A percentile compares a stretch with the other conserved stretches of the same genome.
Conservation (phyloP, 2,888 invertebrate species). For the Eupithecia insigniata region DNA sequence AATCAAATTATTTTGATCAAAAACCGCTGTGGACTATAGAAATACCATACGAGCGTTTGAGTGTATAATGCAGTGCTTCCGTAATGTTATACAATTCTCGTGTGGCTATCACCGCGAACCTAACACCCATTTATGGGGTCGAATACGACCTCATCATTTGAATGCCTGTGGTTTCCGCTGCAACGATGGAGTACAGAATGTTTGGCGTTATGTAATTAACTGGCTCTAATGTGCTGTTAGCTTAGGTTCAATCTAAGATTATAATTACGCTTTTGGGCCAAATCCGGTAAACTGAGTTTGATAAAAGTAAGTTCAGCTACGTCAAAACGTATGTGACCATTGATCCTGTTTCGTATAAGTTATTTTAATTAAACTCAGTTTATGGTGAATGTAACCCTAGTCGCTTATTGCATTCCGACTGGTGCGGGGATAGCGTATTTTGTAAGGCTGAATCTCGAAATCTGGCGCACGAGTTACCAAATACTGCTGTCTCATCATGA, state of each 20-base stretch:
- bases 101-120: slow-evolving; percentile 28
- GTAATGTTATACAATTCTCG: slow-evolving; percentile 41
- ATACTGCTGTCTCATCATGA: neutral
- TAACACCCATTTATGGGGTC: slow-evolving; percentile 29
- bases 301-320: neutral
- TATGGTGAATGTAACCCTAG: slow-evolving; percentile 31
- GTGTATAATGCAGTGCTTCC: slow-evolving; percentile 52
- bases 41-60: slow-evolving; percentile 56
- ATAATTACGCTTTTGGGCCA: slow-evolving; percentile 63
- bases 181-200: slow-evolving; percentile 14
- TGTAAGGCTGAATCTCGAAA: slow-evolving; percentile 19
- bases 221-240: slow-evolving; percentile 54
- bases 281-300: neutral
- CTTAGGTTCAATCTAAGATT: slow-evolving; percentile 60
- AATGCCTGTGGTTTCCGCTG: slow-evolving; percentile 31
- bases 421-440: slow-evolving; percentile 61
- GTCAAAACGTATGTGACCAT: slow-evolving; percentile 3
- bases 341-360: neutral
- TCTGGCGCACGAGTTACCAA: neutral
- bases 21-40: neutral
- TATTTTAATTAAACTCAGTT: neutral
- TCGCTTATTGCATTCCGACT: slow-evolving; percentile 82
- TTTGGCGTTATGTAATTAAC: slow-evolving; percentile 18
- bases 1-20: slow-evolving; percentile 17
- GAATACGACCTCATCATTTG: slow-evolving; percentile 40